A percentile compares a stretch with the other conserved stretches of the same genome.
phyloP scores from a whole-genome alignment of 2,888 invertebrate species.

The Caradrina kadenii region DNA sequence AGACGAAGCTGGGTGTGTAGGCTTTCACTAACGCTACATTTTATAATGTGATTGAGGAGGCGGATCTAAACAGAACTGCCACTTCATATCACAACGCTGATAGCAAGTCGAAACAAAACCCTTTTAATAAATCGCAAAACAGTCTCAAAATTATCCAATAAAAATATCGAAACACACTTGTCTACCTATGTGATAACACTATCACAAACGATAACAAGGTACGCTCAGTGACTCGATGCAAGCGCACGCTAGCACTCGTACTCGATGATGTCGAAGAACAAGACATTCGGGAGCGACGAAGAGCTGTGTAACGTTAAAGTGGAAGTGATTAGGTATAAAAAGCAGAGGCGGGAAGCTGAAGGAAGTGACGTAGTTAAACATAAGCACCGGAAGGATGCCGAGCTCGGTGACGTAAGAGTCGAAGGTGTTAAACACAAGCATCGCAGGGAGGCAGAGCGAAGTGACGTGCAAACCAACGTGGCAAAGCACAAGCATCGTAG shows the following conservation, averaged over 20 bases:
- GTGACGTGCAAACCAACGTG: slow-evolving; percentile 41
- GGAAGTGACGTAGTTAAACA: slow-evolving; percentile 37
- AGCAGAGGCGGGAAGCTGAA: slow-evolving; percentile 13
- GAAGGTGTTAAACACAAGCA: slow-evolving; percentile 38
- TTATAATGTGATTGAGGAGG: background rate
- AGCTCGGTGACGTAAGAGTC: slow-evolving; percentile 44
- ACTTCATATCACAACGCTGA: slow-evolving; percentile 6
- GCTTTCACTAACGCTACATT: background rate
- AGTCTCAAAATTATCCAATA: slow-evolving; percentile 44
- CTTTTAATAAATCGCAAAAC: slow-evolving; percentile 43
- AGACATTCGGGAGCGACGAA: background rate
- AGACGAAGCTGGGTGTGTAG: background rate
- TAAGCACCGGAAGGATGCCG: slow-evolving; percentile 11
- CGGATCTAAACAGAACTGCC: background rate
- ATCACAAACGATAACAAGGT: slow-evolving; percentile 51
- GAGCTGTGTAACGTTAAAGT: slow-evolving; percentile 46
- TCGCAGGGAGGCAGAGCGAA: slow-evolving; percentile 7
- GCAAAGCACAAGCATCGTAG: slow-evolving; percentile 19
- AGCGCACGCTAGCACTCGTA: slow-evolving; percentile 36
- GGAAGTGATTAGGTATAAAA: slow-evolving; percentile 38
- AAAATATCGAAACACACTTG: slow-evolving; percentile 53
- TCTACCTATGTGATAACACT: slow-evolving; percentile 45
- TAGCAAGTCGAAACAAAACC: slow-evolving; percentile 23
- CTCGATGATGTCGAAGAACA: slow-evolving; percentile 50
- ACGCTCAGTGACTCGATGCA: slow-evolving; percentile 57